These are phyloP conservation scores for Bubo scandiacus DNA, from an alignment of 2,113 vertebrate species.

Conservation along the genomic window DNA sequence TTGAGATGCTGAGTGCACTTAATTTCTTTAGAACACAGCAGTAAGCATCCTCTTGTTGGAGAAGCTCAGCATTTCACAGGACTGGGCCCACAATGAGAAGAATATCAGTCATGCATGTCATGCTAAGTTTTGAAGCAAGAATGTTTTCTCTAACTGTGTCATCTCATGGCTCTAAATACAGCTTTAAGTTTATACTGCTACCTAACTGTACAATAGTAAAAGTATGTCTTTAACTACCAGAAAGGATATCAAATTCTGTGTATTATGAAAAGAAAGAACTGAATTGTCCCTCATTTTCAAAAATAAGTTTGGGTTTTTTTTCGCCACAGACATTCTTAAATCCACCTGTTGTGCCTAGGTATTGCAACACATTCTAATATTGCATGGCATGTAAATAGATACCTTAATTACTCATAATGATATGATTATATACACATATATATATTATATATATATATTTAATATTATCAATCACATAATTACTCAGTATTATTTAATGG, in stretches of 20 bases:
- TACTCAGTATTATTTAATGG: conserved; percentile 52
- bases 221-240: neutral
- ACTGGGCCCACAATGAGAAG: neutral
- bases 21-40: neutral
- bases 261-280: neutral
- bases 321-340: neutral
- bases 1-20: neutral
- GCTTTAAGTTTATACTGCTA: neutral
- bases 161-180: neutral
- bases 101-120: neutral
- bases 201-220: neutral
- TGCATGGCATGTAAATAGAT: conserved; percentile 58
- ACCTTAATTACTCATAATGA: conserved; percentile 58
- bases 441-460: conserved; percentile 57
- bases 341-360: conserved; percentile 44
- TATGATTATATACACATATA: conserved; percentile 56
- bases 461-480: conserved; percentile 48
- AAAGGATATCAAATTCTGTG: conserved; percentile 1
- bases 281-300: neutral
- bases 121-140: conserved; percentile 9
- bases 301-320: neutral
- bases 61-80: neutral
- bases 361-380: conserved; percentile 39
- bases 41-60: neutral
- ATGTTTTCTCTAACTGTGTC: neutral